These are phyloP conservation scores for Todus mexicanus DNA, from an alignment of 2,797 vertebrate species.

Conservation along the genomic window DNA sequence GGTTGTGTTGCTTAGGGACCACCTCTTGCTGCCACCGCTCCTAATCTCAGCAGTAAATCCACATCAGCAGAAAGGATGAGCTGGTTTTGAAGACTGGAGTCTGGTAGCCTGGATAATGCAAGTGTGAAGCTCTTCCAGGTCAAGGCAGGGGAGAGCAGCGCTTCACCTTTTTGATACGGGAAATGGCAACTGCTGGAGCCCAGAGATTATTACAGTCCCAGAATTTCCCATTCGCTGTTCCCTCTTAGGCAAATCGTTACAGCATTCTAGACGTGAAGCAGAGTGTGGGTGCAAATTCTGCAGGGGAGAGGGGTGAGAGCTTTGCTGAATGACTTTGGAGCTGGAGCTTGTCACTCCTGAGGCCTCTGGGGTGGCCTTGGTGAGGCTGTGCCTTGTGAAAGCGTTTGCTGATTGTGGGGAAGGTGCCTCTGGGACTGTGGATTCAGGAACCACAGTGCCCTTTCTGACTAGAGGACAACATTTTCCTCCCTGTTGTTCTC, in stretches of 20 bases:
- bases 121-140: background rate
- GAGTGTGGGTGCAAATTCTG: background rate
- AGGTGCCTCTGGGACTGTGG: background rate
- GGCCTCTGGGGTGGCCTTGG: background rate
- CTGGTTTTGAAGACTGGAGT: background rate
- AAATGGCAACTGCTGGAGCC: background rate
- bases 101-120: background rate
- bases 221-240: background rate
- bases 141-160: background rate
- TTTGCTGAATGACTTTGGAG: background rate
- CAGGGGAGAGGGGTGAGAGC: background rate
- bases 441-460: background rate
- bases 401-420: background rate
- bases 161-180: background rate
- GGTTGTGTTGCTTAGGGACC: background rate
- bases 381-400: background rate
- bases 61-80: background rate
- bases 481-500: background rate
- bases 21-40: background rate
- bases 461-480: background rate
- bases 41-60: background rate
- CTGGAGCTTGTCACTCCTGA: background rate
- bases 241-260: background rate
- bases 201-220: background rate
- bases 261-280: rapidly evolving